Evolutionary conservation across 2,113 vertebrate species (phyloP), one percentile per base, ranked within the genome.

Genomic region (Bambusicola thoracicus): DNA sequence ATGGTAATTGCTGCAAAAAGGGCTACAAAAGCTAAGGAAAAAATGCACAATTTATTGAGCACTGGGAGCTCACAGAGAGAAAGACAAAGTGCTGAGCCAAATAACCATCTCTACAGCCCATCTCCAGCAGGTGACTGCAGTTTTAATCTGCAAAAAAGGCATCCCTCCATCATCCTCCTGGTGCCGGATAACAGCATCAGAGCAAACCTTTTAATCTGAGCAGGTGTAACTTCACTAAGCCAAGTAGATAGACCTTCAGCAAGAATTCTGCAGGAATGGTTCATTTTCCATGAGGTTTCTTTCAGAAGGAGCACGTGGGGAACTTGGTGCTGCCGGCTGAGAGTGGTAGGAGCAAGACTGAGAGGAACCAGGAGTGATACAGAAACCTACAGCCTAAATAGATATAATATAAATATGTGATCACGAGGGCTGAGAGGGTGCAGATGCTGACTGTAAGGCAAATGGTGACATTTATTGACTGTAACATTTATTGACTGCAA

Each of bases 401-500:
- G 65, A 61, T n/a, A 22, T 13, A 21, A 66, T 7, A 36, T 12
- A 59, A 84, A 17, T 46, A 61, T 12, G 36, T 18, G 46, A 74
- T 74, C 32, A 46, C 5, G 30, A 0, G 1, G 51, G 20, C 48
- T 88, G 56, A 48, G 72, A 74, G 40, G 36, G 58, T 69, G 40
- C 51, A 88, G 93, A 68, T 65, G 61, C 65, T 86, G 48, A 81
- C 61, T 48, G 43, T 32, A 91, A 84, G 61, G 77, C 69, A 81
- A 38, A 75, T 68, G 38, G 76, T 90, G 82, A 90, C 36, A 27
- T 87, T 87, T 89, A 87, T 66, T 69, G 92, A 72, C 70, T 46
- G 34, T 51, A 88, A 74, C 58, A 59, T 79, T 76, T 93, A 80
- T 67, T 89, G 93, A 89, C 53, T 53, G 48, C 77, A 86, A 74